phyloP scores from a whole-genome alignment of 2,113 vertebrate genomes.

The Leucoraja erinaceus region DNA sequence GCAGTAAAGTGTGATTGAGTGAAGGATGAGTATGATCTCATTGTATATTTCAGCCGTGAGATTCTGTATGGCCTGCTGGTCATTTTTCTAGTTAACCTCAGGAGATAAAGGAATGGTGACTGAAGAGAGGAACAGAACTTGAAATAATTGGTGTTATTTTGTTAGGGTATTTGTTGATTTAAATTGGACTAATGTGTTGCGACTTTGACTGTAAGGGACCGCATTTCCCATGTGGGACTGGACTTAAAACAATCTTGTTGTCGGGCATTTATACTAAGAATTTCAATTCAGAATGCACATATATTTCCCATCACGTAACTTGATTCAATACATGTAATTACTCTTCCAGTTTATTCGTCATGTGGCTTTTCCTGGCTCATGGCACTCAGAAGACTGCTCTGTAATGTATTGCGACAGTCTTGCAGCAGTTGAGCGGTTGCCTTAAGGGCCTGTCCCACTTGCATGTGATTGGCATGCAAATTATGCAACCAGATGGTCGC shows the following conservation, averaged over 20 bases:
- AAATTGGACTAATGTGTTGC: background rate
- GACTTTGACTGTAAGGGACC: background rate
- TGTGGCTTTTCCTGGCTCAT: background rate
- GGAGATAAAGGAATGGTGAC: background rate
- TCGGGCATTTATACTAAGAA: background rate
- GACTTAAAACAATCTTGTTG: background rate
- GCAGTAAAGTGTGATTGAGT: no score
- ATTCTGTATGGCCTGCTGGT: no score
- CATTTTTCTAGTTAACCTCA: background rate
- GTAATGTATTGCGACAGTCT: no score
- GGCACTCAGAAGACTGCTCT: no score
- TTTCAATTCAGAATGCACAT: background rate
- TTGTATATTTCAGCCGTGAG: no score
- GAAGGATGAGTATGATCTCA: no score
- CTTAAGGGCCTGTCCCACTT: no score
- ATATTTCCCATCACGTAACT: no score
- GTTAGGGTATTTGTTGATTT: background rate
- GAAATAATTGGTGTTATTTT: background rate
- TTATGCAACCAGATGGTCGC: no score
- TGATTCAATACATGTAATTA: no score
- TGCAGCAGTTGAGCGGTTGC: no score
- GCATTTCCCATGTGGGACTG: background rate
- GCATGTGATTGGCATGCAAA: no score
- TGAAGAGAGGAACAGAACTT: background rate
- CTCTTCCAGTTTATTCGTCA: background rate